Evolutionary conservation across 2,113 vertebrate species (phyloP), one percentile per base, ranked within the genome.

Genomic region (Phainopepla nitens): DNA sequence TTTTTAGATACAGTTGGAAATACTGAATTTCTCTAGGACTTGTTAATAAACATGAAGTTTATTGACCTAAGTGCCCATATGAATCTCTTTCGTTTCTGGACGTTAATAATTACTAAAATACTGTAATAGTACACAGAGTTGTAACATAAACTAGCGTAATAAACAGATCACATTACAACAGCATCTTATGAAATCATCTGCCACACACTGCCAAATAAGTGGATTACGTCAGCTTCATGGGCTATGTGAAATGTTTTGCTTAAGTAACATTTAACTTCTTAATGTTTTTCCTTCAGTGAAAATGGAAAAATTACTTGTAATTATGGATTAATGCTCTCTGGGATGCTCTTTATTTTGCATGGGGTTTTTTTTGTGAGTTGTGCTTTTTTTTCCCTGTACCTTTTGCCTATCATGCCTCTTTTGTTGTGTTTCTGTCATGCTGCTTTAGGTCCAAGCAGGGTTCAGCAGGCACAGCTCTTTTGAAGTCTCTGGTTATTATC

Each of bases 301-400:
- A 24, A 35, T 84, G 12, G 22, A 58, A 60, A 77, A 53, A 83
- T 21, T 54, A 36, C 5, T 51, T 89, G 3, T 83, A 39, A 61
- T 57, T 8, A 13, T 28, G 50, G 25, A 36, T 90, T 90, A 53
- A 60, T 73, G 25, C 31, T 89, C 22, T 89, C 24, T 89, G 51
- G 10, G n/a, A 45, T 93, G n/a, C n/a, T 72, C 35, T 39, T 91
- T 78, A 64, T 84, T 91, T 45, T 87, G 44, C 24, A 15, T n/a
- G 27, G 6, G 6, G 0, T 6, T 70, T 82, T 82, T 33, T 1
- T 1, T 9, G 5, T 11, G 14, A 6, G 0, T 39, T 66, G 29
- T n/a, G 15, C 4, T 36, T 50, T 71, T 39, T 47, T 28, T 11
- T 10, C 31, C 36, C 10, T 33, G n/a, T 16, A 9, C 11, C 9